Evolutionary conservation across 2,888 invertebrate species (phyloP), one percentile per base, ranked within the genome.

Genomic region (Thymelicus acteon): DNA sequence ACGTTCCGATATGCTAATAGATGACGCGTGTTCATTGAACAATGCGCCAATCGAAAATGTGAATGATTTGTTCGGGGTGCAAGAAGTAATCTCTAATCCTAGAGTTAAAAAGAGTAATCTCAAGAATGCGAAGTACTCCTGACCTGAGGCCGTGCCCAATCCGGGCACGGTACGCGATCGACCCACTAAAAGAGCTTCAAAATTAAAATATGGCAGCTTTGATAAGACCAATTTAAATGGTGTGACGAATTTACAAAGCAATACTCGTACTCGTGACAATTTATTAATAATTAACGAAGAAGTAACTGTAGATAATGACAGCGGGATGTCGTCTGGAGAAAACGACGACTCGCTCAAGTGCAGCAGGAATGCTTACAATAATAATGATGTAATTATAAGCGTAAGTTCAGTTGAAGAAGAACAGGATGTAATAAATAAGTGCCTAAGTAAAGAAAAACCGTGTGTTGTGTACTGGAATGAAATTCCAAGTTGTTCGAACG

Each of bases 251-350:
- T 67, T 79, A 77, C 76, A 78, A 71, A 80, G 72, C 65, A 75
- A 75, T 67, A 76, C 75, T 69, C 75, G 76, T 71, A 47, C 63
- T 61, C 77, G 80, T 75, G 74, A 78, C 57, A 74, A 77, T 66
- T 64, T 72, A 49, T 58, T 70, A 61, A 74, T 77, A 74, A 78
- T 78, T 12, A 71, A 65, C 10, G 64, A 44, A 65, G 47, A 65
- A 54, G 60, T 60, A 31, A 74, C 72, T 49, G 74, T 77, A 47
- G 80, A 83, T 48, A 77, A 91, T 73, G 84, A 84, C 73, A 93
- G 93, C 75, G 93, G 93, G 62, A 90, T 93, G 93, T 93, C 93
- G 60, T 93, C 93, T 2, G 93, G 92, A 76, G 92, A 93, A 79
- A 92, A 87, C 72, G 92, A 93, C 67, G 91, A 92, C 70, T 91